Conservation (phyloP, 2,888 invertebrate species). For the Microctonus brassicae region DNA sequence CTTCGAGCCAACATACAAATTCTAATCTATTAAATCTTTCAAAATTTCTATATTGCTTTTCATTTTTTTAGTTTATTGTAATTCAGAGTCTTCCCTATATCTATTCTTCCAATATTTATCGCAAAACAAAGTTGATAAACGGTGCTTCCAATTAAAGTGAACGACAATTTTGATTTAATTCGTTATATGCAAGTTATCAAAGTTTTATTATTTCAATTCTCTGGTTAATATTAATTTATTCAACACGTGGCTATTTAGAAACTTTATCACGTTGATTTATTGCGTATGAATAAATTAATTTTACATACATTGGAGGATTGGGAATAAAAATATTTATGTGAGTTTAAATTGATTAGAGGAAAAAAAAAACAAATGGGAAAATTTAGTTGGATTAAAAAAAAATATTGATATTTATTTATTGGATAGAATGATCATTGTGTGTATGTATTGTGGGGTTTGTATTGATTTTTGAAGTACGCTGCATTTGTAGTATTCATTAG, state of each 20-base stretch:
- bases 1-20: background rate
- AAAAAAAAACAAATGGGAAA: background rate
- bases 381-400: background rate
- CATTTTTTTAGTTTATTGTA: no score
- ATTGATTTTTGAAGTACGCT: background rate
- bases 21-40: no score
- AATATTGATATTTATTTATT: background rate
- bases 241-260: background rate
- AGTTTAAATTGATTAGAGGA: background rate
- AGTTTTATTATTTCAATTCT: background rate
- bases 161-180: background rate
- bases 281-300: background rate
- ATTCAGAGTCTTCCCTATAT: background rate
- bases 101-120: background rate
- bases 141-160: background rate
- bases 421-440: no score
- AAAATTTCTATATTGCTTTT: no score
- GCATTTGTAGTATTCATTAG: background rate
- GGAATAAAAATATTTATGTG: background rate
- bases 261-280: background rate
- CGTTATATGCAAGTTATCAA: background rate
- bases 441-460: background rate
- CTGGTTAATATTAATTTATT: background rate
- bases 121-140: background rate
- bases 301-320: background rate